Evolutionary conservation across 2,888 invertebrate species (phyloP).

Genomic region (Ptycholaimellus sp.): DNA sequence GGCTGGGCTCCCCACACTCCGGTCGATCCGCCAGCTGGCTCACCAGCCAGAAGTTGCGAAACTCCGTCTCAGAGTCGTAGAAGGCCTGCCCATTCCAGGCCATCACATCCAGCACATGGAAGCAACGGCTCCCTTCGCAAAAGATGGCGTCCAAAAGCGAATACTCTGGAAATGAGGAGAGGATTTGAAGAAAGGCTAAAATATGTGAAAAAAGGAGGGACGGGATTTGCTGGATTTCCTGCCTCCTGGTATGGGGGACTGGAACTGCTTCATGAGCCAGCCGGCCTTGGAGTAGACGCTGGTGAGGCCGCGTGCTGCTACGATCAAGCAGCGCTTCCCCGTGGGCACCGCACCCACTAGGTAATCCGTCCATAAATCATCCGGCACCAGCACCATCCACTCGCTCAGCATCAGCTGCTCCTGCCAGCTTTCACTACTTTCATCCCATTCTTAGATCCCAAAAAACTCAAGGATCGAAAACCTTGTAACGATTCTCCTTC

Average conservation of each 20-base stretch:
- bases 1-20: no score
- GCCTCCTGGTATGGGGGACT: constrained; percentile 52
- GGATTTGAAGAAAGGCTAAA: no score
- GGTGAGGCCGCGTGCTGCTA: constrained; percentile 48
- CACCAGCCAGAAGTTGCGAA: constrained; percentile 56
- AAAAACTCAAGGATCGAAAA: no score
- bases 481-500: no score
- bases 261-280: constrained; percentile 32
- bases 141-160: constrained; percentile 61
- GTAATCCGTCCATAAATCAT: constrained; percentile 25
- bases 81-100: constrained; percentile 49
- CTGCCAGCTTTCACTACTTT: not conserved
- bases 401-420: constrained; percentile 54
- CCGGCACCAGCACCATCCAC: constrained; percentile 52
- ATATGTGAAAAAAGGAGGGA: no score
- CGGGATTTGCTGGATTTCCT: no score
- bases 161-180: constrained; percentile 31
- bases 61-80: constrained; percentile 46
- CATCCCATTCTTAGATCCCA: not conserved
- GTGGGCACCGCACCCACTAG: constrained; percentile 45
- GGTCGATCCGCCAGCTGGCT: constrained; percentile 43
- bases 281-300: constrained; percentile 45
- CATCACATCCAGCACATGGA: constrained; percentile 55
- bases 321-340: constrained; percentile 50
- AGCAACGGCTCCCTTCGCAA: constrained; percentile 36